Base-by-base conservation (phyloP, 2,797 vertebrate genomes). In the Gastrophryne carolinensis region DNA sequence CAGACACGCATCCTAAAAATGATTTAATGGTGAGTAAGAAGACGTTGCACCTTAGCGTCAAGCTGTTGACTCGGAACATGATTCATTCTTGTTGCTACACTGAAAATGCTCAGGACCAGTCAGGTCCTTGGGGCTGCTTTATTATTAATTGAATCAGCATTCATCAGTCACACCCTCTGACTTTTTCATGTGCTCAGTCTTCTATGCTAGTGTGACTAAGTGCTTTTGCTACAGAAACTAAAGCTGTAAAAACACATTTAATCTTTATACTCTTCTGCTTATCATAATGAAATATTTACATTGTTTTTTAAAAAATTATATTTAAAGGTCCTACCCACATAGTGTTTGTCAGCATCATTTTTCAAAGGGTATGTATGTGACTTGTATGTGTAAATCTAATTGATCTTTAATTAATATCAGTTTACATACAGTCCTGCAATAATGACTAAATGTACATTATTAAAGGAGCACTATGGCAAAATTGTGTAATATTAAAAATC, bases 11-110 rank as follows among this genome's bases (percentile, higher is more conserved):
- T 13, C 63, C 35, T 34, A 24, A 73, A 60, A 81, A 11, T 80
- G 83, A 86, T 80, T 84, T 81, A 84, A n/a, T 32, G 23, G 27
- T 62, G 56, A 7, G 78, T 3, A 8, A 53, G 23, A 57, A 2
- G 62, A 1, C 32, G 50, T 53, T 61, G 23, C 1, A 75, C 29
- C 80, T 68, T 80, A 81, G 65, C 67, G 69, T 72, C 60, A 82
- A 44, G 24, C 60, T 73, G 37, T 41, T 73, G 78, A 70, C 3
- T 35, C 53, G 66, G 81, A 44, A 41, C 17, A 82, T 77, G 67
- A 78, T 69, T 85, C 65, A 69, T 53, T 74, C 49, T 44, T 6
- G 26, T 65, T 76, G 60, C 67, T 24, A 30, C 37, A 27, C 0
- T 15, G 72, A 56, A 32, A 60, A 72, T 47, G 35, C 27, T 23